Percentiles rank a stretch among this genome's conserved stretches.
Conservation (phyloP, 2,888 invertebrate genomes). For the Aporophyla lueneburgensis region DNA sequence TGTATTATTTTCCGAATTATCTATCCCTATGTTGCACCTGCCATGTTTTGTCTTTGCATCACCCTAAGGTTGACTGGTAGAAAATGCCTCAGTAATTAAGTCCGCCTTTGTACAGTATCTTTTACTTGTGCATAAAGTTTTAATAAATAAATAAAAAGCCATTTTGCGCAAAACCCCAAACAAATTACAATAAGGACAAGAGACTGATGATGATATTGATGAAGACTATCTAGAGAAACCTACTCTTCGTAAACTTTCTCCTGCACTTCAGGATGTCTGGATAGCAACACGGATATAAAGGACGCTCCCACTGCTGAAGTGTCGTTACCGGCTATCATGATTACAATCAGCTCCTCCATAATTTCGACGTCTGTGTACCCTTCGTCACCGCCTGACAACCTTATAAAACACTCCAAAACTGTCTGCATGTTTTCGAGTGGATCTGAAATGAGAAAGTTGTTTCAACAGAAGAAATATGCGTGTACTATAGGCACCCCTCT, state of each 20-base stretch:
- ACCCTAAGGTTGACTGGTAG: too few relatives aligned
- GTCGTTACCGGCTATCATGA: background rate
- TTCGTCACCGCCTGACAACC: conserved; percentile 47
- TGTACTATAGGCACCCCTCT: too few relatives aligned
- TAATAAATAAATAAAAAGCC: too few relatives aligned
- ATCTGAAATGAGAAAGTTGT: conserved; percentile 13
- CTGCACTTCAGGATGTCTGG: background rate
- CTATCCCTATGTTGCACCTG: too few relatives aligned
- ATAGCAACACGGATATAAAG: background rate
- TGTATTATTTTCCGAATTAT: too few relatives aligned
- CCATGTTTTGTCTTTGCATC: too few relatives aligned
- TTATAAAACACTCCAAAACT: conserved; percentile 42
- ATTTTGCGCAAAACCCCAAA: background rate
- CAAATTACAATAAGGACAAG: background rate
- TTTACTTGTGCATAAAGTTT: too few relatives aligned
- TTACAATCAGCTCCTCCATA: conserved; percentile 62
- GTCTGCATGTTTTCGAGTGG: background rate
- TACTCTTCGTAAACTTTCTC: background rate
- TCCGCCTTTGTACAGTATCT: too few relatives aligned
- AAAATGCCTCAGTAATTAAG: too few relatives aligned
- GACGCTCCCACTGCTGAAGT: conserved; percentile 1
- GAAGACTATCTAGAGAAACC: background rate
- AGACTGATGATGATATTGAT: background rate
- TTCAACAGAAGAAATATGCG: too few relatives aligned
- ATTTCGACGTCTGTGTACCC: conserved; percentile 66